Conservation (phyloP, 35 echinoderm and acorn worm genomes). For the Patiria miniata region DNA sequence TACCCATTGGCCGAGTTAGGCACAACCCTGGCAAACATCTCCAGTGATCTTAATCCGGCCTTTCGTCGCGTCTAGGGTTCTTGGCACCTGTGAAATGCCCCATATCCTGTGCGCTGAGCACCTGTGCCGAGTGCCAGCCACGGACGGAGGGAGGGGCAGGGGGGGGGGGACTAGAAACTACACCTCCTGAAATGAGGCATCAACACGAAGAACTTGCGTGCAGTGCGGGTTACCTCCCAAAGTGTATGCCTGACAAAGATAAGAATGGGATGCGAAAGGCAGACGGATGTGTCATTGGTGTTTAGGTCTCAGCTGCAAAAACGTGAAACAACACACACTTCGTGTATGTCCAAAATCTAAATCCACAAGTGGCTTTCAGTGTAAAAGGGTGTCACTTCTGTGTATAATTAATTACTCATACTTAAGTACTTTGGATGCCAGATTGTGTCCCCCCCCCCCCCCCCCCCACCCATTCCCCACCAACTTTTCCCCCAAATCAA, state of each 20-base stretch:
- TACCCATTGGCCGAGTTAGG: too few relatives aligned
- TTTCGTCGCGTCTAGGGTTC: background rate
- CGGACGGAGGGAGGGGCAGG: too few relatives aligned
- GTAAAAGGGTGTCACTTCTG: too few relatives aligned
- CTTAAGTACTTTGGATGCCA: too few relatives aligned
- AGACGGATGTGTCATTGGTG: constrained; percentile 11
- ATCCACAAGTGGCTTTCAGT: too few relatives aligned
- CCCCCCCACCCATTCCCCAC: too few relatives aligned
- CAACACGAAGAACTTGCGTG: background rate
- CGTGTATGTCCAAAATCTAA: too few relatives aligned
- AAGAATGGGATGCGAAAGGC: background rate
- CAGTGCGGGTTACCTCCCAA: background rate
- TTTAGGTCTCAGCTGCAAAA: background rate
- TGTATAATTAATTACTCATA: too few relatives aligned
- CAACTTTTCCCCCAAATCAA: too few relatives aligned
- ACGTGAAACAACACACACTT: too few relatives aligned
- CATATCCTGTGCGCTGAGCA: background rate
- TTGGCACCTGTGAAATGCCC: background rate
- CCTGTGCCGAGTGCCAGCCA: background rate
- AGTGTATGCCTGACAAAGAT: background rate
- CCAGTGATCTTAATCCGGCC: background rate
- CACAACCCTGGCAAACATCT: background rate
- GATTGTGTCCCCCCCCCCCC: too few relatives aligned
- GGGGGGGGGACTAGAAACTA: too few relatives aligned
- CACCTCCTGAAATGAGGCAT: background rate